phyloP scores from a whole-genome alignment of 2,888 invertebrate species.

The Aporophyla nigra region DNA sequence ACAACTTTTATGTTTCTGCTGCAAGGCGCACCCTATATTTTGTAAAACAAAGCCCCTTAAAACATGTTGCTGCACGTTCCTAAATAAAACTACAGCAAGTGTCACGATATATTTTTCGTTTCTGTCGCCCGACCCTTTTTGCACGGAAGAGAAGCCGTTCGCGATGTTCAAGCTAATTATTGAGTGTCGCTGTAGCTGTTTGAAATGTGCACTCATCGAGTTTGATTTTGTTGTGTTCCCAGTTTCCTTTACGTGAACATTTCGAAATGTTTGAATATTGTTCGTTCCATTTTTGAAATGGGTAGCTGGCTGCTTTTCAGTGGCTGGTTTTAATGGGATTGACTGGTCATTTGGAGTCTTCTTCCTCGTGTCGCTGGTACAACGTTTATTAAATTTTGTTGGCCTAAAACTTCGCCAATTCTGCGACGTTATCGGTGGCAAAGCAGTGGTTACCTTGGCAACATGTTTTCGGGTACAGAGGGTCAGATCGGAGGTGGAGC shows the following conservation, averaged over 20 bases:
- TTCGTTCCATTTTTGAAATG: neutral
- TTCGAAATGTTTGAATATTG: conserved; percentile 5
- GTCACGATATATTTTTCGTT: conserved; percentile 11
- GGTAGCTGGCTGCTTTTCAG: neutral
- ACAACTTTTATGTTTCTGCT: neutral
- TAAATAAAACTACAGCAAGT: conserved; percentile 7
- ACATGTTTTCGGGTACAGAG: no score
- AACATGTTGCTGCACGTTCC: neutral
- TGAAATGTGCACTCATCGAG: conserved; percentile 16
- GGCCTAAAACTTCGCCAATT: no score
- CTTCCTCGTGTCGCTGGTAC: no score
- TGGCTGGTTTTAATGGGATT: neutral
- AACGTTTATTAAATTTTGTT: no score
- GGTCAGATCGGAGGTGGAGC: no score
- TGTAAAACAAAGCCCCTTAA: conserved; percentile 5
- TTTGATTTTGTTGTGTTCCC: conserved; percentile 20
- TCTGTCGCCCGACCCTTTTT: conserved; percentile 25
- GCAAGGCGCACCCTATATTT: neutral
- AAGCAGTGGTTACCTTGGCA: no score
- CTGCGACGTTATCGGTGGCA: no score
- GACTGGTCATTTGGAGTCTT: neutral
- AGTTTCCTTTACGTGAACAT: neutral
- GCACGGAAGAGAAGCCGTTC: conserved; percentile 7
- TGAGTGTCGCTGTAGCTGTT: conserved; percentile 16
- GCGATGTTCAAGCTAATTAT: conserved; percentile 49